Conservation (phyloP, 2,113 vertebrate genomes). For the Arenaria interpres region DNA sequence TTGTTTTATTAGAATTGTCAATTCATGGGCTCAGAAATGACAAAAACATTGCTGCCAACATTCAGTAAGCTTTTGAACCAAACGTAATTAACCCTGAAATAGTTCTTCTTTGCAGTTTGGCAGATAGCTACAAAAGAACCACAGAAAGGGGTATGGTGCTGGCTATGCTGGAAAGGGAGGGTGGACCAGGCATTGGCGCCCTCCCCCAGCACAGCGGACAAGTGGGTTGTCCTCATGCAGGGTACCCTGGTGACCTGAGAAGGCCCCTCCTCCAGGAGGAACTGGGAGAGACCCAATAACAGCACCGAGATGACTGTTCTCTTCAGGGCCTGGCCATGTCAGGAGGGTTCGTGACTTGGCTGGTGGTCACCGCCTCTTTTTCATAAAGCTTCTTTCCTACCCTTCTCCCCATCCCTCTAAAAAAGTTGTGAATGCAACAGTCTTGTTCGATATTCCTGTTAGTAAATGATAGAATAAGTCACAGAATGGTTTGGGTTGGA, state of each 20-base stretch:
- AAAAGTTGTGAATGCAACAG: background rate
- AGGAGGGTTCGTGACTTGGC: background rate
- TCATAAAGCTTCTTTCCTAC: background rate
- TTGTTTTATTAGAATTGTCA: background rate
- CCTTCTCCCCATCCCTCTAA: background rate
- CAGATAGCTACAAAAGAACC: background rate
- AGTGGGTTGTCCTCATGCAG: fast-evolving
- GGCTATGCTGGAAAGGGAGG: background rate
- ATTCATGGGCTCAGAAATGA: background rate
- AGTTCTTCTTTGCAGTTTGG: background rate
- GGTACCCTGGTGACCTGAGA: background rate
- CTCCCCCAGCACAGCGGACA: background rate
- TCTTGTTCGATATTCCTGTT: fast-evolving
- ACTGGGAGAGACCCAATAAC: background rate
- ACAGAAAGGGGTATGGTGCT: background rate
- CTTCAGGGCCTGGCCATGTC: background rate
- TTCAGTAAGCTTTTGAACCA: background rate
- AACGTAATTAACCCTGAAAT: background rate
- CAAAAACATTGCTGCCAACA: background rate
- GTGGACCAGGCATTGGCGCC: background rate
- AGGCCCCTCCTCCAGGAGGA: background rate
- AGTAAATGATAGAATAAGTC: background rate
- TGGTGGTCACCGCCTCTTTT: fast-evolving
- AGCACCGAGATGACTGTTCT: background rate
- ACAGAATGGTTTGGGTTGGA: background rate